Conservation (phyloP, 2,113 vertebrate species). For the Ondatra zibethicus region DNA sequence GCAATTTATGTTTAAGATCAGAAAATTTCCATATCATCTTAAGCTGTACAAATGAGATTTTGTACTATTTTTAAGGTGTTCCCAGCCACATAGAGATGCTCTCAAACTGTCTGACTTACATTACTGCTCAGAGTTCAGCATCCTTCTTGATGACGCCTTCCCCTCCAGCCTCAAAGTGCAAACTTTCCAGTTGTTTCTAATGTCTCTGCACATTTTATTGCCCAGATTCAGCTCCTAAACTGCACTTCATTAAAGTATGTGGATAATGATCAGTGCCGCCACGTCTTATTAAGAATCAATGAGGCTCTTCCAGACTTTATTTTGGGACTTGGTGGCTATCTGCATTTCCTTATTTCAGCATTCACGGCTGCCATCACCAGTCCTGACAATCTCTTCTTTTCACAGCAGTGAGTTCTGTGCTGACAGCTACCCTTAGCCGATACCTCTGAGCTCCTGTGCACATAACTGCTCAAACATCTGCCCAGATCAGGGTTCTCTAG, state of each 20-base stretch:
- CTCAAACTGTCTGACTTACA: background rate
- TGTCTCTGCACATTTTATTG: background rate
- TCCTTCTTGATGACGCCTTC: background rate
- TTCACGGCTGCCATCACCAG: background rate
- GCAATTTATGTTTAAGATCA: background rate
- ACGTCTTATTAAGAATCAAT: slow-evolving; percentile 71
- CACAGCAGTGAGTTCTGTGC: background rate
- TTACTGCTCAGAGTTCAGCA: background rate
- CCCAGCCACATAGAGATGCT: background rate
- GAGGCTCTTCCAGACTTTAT: slow-evolving; percentile 64
- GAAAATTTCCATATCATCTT: background rate
- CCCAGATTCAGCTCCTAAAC: background rate
- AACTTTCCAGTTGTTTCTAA: background rate
- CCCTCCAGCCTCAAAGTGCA: background rate
- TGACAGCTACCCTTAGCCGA: accelerated
- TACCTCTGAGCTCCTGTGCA: accelerated
- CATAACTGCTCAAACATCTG: background rate
- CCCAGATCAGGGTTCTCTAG: background rate
- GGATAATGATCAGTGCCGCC: background rate
- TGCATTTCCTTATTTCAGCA: slow-evolving; percentile 25
- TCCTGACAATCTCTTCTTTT: background rate
- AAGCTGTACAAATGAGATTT: background rate
- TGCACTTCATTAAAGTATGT: slow-evolving; percentile 12
- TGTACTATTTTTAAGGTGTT: background rate
- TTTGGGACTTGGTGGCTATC: slow-evolving; percentile 57